A percentile compares a stretch with the other conserved stretches of the same genome.
Evolutionary conservation across 2,113 vertebrate genomes (phyloP).

Genomic region (Oriolus oriolus): DNA sequence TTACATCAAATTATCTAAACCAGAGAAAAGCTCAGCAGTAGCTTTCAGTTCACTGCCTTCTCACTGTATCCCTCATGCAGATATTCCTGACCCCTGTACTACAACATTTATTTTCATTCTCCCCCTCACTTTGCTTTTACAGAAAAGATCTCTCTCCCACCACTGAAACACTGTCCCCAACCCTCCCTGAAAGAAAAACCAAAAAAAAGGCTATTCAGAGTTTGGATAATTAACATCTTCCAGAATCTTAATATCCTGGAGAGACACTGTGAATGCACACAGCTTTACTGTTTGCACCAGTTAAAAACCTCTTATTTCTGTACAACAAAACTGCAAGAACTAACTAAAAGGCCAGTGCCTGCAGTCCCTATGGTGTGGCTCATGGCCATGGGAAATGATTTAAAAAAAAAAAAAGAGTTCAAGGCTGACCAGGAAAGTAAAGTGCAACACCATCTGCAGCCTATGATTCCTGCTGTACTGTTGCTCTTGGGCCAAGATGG

Average conservation of each 20-base stretch:
- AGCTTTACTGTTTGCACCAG: background rate
- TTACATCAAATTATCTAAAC: background rate
- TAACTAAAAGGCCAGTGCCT: background rate
- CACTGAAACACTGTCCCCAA: background rate
- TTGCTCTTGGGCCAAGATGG: background rate
- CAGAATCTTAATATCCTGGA: background rate
- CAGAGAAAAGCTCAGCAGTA: background rate
- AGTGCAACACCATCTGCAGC: background rate
- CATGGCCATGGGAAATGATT: accelerated
- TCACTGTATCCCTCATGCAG: accelerated
- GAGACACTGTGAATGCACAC: background rate
- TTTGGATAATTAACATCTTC: background rate
- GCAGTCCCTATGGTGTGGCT: background rate
- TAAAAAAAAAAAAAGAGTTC: background rate
- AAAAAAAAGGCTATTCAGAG: background rate
- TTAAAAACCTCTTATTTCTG: background rate
- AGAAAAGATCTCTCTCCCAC: background rate
- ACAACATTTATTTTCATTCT: background rate
- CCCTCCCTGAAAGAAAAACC: accelerated
- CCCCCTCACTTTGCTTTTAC: background rate
- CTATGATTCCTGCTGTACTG: background rate
- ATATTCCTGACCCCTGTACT: background rate
- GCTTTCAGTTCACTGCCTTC: background rate
- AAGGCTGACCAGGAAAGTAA: background rate
- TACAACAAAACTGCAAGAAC: background rate